Percentiles rank a stretch among this genome's conserved stretches.
These are phyloP conservation scores for Pipra filicauda DNA, from an alignment of 2,113 vertebrate genomes.

Conservation along the genomic window DNA sequence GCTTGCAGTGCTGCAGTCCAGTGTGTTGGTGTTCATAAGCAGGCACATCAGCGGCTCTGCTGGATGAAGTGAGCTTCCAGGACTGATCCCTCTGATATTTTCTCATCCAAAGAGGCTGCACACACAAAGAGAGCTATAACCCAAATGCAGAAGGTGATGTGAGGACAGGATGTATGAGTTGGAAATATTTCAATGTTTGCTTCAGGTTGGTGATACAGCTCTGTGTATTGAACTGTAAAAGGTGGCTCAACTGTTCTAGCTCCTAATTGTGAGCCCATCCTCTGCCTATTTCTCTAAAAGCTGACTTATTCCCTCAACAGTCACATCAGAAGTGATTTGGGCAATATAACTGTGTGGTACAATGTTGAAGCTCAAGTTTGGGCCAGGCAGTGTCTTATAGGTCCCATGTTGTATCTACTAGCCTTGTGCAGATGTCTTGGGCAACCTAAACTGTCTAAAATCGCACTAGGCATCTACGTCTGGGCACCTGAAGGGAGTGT, in stretches of 20 bases:
- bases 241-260: neutral
- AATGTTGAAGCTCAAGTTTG: neutral
- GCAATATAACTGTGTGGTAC: neutral
- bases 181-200: neutral
- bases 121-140: neutral
- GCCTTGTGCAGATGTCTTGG: neutral
- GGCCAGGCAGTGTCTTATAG: neutral
- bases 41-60: neutral
- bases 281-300: neutral
- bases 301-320: neutral
- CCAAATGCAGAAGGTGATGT: neutral
- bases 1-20: neutral
- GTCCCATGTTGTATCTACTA: neutral
- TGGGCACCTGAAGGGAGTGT: neutral
- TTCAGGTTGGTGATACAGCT: neutral
- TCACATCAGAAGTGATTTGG: neutral
- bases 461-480: neutral
- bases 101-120: neutral
- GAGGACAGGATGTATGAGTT: accelerated
- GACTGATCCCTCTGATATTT: neutral
- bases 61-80: neutral
- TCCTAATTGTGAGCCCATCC: neutral
- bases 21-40: neutral
- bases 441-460: neutral
- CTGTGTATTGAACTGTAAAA: neutral